Evolutionary conservation across 2,113 vertebrate genomes (phyloP).

Genomic region (Dicentrarchus labrax): DNA sequence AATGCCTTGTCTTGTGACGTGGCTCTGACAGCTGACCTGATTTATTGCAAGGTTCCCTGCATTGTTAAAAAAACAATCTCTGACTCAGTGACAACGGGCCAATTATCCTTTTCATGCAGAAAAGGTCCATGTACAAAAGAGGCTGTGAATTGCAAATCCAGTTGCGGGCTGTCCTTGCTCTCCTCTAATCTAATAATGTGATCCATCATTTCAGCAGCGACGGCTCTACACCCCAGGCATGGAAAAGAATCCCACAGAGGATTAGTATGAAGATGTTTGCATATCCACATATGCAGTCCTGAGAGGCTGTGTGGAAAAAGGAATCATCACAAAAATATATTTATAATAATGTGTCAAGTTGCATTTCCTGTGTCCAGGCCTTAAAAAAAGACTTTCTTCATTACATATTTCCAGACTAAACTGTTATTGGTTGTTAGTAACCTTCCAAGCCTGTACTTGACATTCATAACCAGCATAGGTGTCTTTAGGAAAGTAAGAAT

Average conservation of each 20-base stretch:
- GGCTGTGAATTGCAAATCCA: conserved; percentile 80
- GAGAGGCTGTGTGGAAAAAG: conserved; percentile 18
- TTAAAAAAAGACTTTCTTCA: neutral
- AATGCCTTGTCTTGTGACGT: conserved; percentile 73
- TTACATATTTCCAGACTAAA: neutral
- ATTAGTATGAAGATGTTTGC: conserved; percentile 75
- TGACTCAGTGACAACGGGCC: conserved; percentile 75
- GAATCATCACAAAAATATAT: conserved; percentile 21
- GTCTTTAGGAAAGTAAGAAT: neutral
- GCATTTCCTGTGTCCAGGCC: neutral
- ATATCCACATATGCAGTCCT: conserved; percentile 52
- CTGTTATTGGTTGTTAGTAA: conserved; percentile 16
- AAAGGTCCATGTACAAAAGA: conserved; percentile 69
- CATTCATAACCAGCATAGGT: conserved; percentile 56
- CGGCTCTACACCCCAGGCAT: conserved; percentile 54
- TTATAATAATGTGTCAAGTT: neutral
- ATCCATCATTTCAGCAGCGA: conserved; percentile 77
- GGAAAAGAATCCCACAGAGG: conserved; percentile 65
- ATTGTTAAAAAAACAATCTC: conserved; percentile 74
- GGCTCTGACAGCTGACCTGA: conserved; percentile 74
- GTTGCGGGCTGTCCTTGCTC: conserved; percentile 62
- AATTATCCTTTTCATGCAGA: conserved; percentile 79
- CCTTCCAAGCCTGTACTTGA: conserved; percentile 52
- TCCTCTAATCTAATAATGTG: conserved; percentile 79
- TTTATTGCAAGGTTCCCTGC: conserved; percentile 74